Base-by-base conservation (phyloP, 2,113 vertebrate genomes). In the Sturnus vulgaris region DNA sequence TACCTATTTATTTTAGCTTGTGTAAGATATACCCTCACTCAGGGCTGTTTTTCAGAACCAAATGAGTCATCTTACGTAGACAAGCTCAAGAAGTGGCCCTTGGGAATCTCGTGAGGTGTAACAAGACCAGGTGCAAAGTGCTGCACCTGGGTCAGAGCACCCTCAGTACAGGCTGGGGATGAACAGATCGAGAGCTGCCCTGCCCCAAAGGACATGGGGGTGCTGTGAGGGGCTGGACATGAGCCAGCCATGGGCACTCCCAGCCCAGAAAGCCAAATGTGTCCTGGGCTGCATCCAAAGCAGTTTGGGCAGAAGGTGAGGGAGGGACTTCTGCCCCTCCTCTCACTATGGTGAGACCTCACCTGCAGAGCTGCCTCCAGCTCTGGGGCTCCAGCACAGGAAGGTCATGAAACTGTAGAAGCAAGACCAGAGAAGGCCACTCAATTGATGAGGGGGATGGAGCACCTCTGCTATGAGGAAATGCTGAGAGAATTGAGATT, bases 151-250 rank as follows among this genome's bases (percentile, higher is more conserved):
- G 39, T 40, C 39, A 40, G 39, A 40, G 39, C 39, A 40, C 1
- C 13, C 19, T 7, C 9, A 21, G 37, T 8, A 2, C 5, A 30
- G 52, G 23, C 60, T 24, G 39, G 23, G 19, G 4, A 28, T 52
- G 68, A 52, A 21, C 19, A 39, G 19, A 46, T 16, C 0, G 0
- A 44, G 52, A 44, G 28, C 44, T 24, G 37, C 27, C 77, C 44
- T 73, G 33, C 33, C 23, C 31, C 0, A 0, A 52, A n/a, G 28
- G 33, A 24, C 44, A 0, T 44, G 28, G n/a, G 27, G 13, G 5
- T 59, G 44, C 37, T 73, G 3, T 22, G 21, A 71, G 27, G 42
- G 7, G 12, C 66, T 81, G 59, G 31, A 50, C 31, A 37, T 20
- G 50, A 27, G 14, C 25, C 19, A 31, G 27, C 50, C 68, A 13